These are phyloP conservation scores for Bemisia tabaci DNA, from an alignment of 1,140 invertebrate species.

Conservation along the genomic window DNA sequence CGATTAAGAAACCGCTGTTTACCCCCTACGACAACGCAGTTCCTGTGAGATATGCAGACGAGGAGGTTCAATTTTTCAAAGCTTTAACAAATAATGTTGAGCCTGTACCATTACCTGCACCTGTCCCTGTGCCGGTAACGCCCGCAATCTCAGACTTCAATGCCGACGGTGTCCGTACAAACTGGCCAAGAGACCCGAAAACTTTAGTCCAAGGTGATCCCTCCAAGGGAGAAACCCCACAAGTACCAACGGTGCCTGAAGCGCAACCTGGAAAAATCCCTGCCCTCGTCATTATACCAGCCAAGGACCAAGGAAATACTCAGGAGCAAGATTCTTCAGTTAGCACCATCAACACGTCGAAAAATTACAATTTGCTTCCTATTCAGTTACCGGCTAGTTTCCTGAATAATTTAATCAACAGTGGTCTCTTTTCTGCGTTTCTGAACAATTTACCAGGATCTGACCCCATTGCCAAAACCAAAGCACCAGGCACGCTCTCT, in stretches of 20 bases:
- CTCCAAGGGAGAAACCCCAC: no score
- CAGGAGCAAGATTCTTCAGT: neutral
- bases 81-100: neutral
- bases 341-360: neutral
- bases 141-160: neutral
- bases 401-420: neutral
- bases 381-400: neutral
- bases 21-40: neutral
- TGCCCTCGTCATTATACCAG: neutral
- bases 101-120: neutral
- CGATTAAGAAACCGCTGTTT: neutral
- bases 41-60: neutral
- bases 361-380: neutral
- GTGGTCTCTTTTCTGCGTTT: neutral
- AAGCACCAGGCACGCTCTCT: no score
- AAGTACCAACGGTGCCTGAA: neutral
- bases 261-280: neutral
- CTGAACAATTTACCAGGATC: neutral
- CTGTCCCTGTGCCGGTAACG: neutral
- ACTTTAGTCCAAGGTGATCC: no score
- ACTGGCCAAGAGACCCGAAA: neutral
- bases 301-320: neutral
- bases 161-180: neutral
- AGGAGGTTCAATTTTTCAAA: neutral
- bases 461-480: neutral